A percentile compares a stretch with the other conserved stretches of the same genome.
Conservation (phyloP, 1,140 invertebrate species). For the Teleogryllus occipitalis region DNA sequence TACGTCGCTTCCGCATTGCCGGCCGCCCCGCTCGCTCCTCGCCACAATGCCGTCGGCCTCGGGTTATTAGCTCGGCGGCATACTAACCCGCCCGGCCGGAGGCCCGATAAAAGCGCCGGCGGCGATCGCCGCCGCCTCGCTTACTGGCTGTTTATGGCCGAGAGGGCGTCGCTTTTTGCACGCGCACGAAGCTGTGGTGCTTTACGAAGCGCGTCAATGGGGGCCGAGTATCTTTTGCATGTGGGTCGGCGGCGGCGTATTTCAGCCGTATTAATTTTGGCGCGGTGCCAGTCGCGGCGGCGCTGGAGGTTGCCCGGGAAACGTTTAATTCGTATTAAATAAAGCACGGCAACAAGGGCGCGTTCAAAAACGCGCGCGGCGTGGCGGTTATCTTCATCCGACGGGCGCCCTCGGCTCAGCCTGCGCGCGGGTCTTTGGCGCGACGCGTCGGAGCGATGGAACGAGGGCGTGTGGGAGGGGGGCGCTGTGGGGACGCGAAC, state of each 20-base stretch:
- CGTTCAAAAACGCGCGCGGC: background rate
- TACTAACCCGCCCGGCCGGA: background rate
- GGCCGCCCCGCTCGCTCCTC: no score
- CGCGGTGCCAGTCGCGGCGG: no score
- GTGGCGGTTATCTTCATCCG: background rate
- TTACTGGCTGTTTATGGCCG: background rate
- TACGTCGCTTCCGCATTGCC: no score
- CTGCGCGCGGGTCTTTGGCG: no score
- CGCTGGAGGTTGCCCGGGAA: background rate
- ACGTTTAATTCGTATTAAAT: background rate
- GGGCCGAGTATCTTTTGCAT: background rate
- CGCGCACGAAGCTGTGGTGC: background rate
- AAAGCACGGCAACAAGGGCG: background rate
- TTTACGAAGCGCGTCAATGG: background rate
- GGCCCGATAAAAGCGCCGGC: background rate
- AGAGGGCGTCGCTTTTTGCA: background rate
- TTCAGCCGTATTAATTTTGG: background rate
- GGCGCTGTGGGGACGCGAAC: no score
- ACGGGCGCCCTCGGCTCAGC: no score
- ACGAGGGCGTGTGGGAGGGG: no score
- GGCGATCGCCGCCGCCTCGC: background rate
- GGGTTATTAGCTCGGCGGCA: background rate
- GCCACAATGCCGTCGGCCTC: no score
- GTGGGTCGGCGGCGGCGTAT: background rate
- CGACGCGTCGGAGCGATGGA: no score